Evolutionary conservation across 2,888 invertebrate genomes (phyloP).

Genomic region (Volucella zonaria): DNA sequence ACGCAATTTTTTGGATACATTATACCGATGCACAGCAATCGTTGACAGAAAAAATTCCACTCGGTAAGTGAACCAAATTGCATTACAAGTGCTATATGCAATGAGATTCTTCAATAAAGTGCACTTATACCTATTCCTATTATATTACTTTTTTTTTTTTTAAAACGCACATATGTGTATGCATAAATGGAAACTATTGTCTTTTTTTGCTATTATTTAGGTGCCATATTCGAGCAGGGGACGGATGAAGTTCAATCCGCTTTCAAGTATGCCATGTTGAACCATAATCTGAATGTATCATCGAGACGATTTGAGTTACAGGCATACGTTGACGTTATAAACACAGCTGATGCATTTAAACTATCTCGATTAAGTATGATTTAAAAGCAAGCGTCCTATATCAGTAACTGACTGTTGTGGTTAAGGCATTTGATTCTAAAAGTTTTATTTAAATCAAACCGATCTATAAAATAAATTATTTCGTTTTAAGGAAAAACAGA

Average conservation of each 20-base stretch:
- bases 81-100: neutral
- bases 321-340: constrained; percentile 94
- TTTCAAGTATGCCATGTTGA: constrained; percentile 94
- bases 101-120: neutral
- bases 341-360: constrained; percentile 96
- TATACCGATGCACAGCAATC: constrained; percentile 81
- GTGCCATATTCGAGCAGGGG: constrained; percentile 95
- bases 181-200: constrained; percentile 41
- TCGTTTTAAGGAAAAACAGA: too few relatives aligned
- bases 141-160: constrained; percentile 5
- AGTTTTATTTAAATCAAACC: too few relatives aligned
- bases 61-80: constrained; percentile 79
- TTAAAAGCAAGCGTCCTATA: constrained; percentile 12
- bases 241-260: constrained; percentile 96
- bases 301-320: constrained; percentile 91
- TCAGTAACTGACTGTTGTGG: constrained; percentile 34
- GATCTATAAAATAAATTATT: too few relatives aligned
- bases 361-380: constrained; percentile 94
- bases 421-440: too few relatives aligned
- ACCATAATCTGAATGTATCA: constrained; percentile 92
- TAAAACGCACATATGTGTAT: neutral
- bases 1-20: constrained; percentile 78
- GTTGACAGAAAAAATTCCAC: constrained; percentile 83
- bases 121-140: neutral
- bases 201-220: constrained; percentile 83